Evolutionary conservation across 92 coral and sea anemone genomes (phyloP).

Genomic region (Phymanthus crucifer): DNA sequence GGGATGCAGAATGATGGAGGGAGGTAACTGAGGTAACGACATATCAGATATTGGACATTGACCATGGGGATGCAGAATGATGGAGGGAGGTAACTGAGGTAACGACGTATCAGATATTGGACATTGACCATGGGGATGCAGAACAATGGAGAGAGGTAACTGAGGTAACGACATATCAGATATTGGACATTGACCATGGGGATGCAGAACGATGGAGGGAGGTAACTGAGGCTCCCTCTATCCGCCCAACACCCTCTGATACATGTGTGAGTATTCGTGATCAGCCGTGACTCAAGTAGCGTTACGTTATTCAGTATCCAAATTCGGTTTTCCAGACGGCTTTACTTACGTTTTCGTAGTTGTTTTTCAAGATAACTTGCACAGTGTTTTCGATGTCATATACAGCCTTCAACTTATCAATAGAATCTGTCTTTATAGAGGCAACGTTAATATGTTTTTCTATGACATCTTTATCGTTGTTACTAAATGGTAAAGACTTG

Average conservation of each 20-base stretch:
- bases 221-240: no score
- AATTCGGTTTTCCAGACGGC: no score
- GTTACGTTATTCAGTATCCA: no score
- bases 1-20: no score
- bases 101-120: background rate
- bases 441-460: conserved; percentile 60
- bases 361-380: conserved; percentile 43
- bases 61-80: no score
- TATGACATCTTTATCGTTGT: conserved; percentile 63
- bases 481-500: conserved; percentile 56
- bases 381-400: conserved; percentile 77
- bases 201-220: no score
- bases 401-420: conserved; percentile 47
- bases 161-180: background rate
- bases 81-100: no score
- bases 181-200: background rate
- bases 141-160: no score
- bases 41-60: background rate
- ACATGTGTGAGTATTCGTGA: no score
- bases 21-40: background rate
- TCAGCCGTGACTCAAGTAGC: no score
- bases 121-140: background rate
- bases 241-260: no score
- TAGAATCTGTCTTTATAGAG: conserved; percentile 19
- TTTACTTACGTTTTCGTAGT: conserved; percentile 64